Evolutionary conservation across 2,888 invertebrate genomes (phyloP), one percentile per base, ranked within the genome.

Genomic region (Eurytoma californica): DNA sequence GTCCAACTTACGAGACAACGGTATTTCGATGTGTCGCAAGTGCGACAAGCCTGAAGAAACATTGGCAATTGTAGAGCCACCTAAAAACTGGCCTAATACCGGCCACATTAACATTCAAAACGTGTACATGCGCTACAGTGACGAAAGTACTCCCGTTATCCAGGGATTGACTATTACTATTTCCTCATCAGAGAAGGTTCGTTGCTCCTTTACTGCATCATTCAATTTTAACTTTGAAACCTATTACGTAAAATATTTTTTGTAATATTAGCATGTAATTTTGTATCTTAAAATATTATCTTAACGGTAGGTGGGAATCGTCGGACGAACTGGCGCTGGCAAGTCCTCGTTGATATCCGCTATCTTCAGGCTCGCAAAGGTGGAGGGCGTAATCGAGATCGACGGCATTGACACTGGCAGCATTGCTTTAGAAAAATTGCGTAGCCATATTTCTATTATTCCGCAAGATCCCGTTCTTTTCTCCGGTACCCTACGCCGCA

Each of bases 271-370:
- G n/a, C n/a, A n/a, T n/a, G n/a, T n/a, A n/a, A n/a, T n/a, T n/a
- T n/a, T n/a, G n/a, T n/a, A n/a, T n/a, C n/a, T n/a, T n/a, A n/a
- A 9, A 39, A 30, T 39, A 0, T 39, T 16, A 13, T 9, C 16
- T 7, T n/a, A n/a, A 9, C 83, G 79, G 0, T 67, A 90, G 92
- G 86, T 94, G 61, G 94, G 94, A 53, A 93, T 94, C 66, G 94
- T 94, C 9, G 95, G 95, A n/a, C 90, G 95, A 81, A 95, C 95
- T 0, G 95, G 95, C 4, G 94, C 95, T 5, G 95, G 95, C 47
- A 95, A 95, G 87, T 94, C 94, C 0, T 94, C 94, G 0, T 84
- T 95, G 39, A 93, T 94, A 75, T 92, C 94, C 9, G 94, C 95
- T 0, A 89, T 96, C 0, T 96, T 96, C 88, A 92, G 95, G 87